These are phyloP conservation scores for Zele albiditarsus DNA, from an alignment of 2,888 invertebrate species.

Conservation along the genomic window DNA sequence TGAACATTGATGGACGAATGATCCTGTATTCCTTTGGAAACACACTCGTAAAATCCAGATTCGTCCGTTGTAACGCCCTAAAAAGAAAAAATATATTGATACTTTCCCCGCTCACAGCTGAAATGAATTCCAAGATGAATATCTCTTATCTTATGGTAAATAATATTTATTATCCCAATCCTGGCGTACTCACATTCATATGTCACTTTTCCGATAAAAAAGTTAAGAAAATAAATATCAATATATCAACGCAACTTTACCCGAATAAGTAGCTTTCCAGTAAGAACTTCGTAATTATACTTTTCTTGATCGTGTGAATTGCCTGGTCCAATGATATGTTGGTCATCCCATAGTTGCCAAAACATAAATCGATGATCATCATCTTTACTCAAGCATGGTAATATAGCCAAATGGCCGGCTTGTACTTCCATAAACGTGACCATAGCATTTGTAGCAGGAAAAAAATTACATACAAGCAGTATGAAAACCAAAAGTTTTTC, in stretches of 20 bases:
- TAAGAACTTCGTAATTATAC: slow-evolving; percentile 81
- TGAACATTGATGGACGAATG: slow-evolving; percentile 75
- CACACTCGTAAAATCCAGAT: slow-evolving; percentile 79
- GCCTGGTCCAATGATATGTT: slow-evolving; percentile 78
- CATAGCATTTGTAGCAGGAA: slow-evolving; percentile 56
- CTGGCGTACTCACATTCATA: not conserved
- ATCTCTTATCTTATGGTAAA: not conserved
- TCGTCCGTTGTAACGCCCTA: slow-evolving; percentile 78
- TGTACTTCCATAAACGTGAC: slow-evolving; percentile 74
- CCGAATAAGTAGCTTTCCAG: slow-evolving; percentile 79
- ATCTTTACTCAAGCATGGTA: slow-evolving; percentile 80
- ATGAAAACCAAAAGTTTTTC: not conserved
- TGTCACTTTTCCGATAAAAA: not conserved
- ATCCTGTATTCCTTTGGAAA: slow-evolving; percentile 77
- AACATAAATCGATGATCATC: slow-evolving; percentile 80
- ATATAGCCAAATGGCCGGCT: slow-evolving; percentile 77
- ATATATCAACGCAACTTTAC: slow-evolving; percentile 72
- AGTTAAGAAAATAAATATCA: not conserved
- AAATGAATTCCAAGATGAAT: not conserved
- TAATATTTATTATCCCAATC: not conserved
- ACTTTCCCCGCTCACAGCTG: too few relatives aligned
- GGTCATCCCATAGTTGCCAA: slow-evolving; percentile 77
- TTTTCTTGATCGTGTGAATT: slow-evolving; percentile 77
- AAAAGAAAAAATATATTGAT: too few relatives aligned
- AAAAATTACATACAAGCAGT: not conserved